Percentiles rank a stretch among this genome's conserved stretches.
Conservation (phyloP, 2,888 invertebrate genomes). For the Sphaerophoria rueppellii region DNA sequence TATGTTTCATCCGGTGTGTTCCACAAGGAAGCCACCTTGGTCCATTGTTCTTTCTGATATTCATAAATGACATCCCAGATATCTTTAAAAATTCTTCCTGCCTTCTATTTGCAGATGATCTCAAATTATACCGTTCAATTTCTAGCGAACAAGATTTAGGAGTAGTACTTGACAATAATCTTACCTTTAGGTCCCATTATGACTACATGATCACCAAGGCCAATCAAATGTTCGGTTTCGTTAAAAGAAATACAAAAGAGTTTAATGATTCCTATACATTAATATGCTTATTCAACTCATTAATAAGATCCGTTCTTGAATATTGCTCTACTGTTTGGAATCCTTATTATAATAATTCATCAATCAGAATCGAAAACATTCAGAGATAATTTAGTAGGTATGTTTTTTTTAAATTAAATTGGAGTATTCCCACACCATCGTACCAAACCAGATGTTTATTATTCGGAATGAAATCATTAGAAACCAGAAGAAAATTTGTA, state of each 20-base stretch:
- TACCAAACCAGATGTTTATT: constrained; percentile 12
- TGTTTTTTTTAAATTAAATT: constrained; percentile 17
- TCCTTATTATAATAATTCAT: neutral
- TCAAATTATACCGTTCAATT: neutral
- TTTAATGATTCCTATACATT: neutral
- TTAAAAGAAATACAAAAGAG: constrained; percentile 1
- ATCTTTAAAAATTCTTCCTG: neutral
- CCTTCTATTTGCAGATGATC: neutral
- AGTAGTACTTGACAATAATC: neutral
- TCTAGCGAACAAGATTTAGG: neutral
- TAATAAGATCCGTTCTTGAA: neutral
- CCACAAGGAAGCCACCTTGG: constrained; percentile 5
- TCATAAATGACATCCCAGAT: neutral
- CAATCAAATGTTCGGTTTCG: no score
- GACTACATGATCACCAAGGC: neutral
- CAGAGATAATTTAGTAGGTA: constrained; percentile 1
- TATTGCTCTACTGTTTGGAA: neutral
- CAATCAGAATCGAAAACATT: constrained; percentile 1
- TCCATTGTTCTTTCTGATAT: neutral
- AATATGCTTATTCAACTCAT: neutral
- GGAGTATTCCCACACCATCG: neutral
- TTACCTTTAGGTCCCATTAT: neutral
- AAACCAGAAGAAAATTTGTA: constrained; percentile 6
- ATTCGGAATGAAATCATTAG: neutral
- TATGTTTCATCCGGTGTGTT: neutral